Conservation (phyloP, 2,113 vertebrate species). For the Meles meles region DNA sequence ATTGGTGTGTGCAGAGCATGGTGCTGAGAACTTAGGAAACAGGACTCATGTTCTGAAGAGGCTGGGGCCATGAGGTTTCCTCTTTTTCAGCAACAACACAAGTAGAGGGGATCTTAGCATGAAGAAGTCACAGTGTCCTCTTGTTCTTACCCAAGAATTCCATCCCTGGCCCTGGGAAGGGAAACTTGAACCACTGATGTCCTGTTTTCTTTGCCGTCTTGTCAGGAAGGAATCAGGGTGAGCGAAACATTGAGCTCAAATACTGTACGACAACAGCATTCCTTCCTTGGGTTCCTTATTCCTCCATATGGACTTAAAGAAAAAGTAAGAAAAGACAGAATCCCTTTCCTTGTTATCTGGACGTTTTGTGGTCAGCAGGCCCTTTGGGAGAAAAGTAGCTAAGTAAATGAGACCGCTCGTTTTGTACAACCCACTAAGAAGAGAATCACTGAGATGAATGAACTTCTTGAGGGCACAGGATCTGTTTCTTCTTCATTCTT, state of each 20-base stretch:
- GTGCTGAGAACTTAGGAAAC: not conserved
- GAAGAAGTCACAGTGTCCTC: not conserved
- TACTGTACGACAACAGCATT: not conserved
- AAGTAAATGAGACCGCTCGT: not conserved
- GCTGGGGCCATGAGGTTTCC: not conserved
- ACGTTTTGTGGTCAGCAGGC: not conserved
- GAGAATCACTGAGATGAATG: not conserved
- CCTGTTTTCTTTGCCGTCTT: not conserved
- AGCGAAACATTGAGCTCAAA: not conserved
- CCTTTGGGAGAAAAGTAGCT: not conserved
- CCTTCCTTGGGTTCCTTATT: not conserved
- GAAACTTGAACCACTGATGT: not conserved
- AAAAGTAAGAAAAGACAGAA: not conserved
- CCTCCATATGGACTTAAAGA: not conserved
- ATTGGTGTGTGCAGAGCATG: rapidly evolving
- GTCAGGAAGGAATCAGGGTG: not conserved
- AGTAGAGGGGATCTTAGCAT: not conserved
- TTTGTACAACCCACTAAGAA: not conserved
- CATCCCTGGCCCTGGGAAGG: not conserved
- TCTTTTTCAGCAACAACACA: not conserved
- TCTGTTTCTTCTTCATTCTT: not conserved
- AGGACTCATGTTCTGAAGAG: not conserved
- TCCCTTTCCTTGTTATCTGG: not conserved
- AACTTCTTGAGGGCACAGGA: not conserved
- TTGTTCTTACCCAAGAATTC: not conserved